Evolutionary conservation across 2,888 invertebrate species (phyloP).

Genomic region (Rutpela maculata): DNA sequence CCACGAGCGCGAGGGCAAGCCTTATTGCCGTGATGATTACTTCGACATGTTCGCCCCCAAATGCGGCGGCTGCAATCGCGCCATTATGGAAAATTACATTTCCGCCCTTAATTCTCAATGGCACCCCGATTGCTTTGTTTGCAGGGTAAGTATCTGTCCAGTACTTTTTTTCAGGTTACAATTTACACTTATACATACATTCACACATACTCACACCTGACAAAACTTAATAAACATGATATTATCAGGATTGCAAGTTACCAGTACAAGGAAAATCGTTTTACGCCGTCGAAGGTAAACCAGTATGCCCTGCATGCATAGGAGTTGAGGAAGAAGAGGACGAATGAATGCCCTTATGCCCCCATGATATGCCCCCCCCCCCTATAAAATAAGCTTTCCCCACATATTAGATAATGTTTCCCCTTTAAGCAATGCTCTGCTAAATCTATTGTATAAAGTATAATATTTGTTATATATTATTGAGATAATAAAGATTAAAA

Average conservation of each 20-base stretch:
- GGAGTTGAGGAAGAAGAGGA: constrained; percentile 92
- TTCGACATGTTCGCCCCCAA: constrained; percentile 99
- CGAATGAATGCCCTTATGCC: constrained; percentile 73
- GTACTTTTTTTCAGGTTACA: neutral
- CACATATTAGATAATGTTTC: constrained; percentile 45
- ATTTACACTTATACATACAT: constrained; percentile 4
- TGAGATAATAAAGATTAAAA: constrained; percentile 69
- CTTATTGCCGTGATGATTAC: constrained; percentile 97
- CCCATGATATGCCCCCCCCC: constrained; percentile 54
- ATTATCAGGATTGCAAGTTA: constrained; percentile 91
- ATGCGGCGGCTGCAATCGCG: constrained; percentile 95
- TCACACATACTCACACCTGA: neutral
- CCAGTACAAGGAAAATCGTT: constrained; percentile 96
- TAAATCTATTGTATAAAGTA: constrained; percentile 71
- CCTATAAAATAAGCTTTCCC: constrained; percentile 69
- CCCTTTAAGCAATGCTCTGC: constrained; percentile 50
- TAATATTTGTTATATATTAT: constrained; percentile 76
- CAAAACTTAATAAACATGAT: constrained; percentile 14
- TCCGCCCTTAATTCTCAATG: constrained; percentile 98
- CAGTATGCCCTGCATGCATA: constrained; percentile 95
- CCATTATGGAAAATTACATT: constrained; percentile 99
- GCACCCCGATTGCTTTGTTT: constrained; percentile 99
- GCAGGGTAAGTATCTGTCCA: constrained; percentile 87
- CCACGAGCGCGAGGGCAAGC: constrained; percentile 96
- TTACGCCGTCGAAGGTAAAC: constrained; percentile 97